Base-by-base conservation (phyloP, 2,888 invertebrate species). In the Schizotus pectinicornis region DNA sequence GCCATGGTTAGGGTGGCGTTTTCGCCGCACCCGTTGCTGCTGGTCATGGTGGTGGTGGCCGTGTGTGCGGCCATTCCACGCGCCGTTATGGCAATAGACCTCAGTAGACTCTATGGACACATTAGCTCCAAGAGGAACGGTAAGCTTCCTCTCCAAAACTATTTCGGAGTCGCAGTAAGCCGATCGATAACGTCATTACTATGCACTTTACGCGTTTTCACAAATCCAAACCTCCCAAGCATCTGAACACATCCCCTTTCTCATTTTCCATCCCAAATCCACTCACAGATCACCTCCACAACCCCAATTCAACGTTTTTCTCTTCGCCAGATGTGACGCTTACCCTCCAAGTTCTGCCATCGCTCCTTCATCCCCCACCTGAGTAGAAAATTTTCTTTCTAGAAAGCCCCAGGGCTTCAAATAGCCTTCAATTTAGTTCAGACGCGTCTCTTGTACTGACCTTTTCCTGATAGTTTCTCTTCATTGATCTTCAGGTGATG, bases 61-160 rank as follows among this genome's bases (percentile, higher is more conserved):
- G 80, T 87, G 69, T 85, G 88, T 79, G 84, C 87, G 72, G 84
- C 87, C 68, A 83, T 88, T 73, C 88, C 89, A 45, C 84, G 84
- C 69, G 83, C 86, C 53, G 86, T 85, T 68, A 83, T 85, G 76
- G 89, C 90, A 64, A 86, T 93, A 69, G 92, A 93, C 82, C 85
- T 93, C 70, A 90, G 89, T 80, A 86, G 89, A 63, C 86, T 93
- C 55, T 92, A 93, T 74, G 92, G 91, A 11, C 92, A 92, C 76
- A 81, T 85, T 67, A 86, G 85, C 74, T 83, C 86, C 61, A 90
- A 90, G 76, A 81, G 90, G 68, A 86, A 87, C 69, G 89, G 90
- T 90, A 74, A 85, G 86, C 80, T 48, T 39, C 46, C 32, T 30
- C 56, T 51, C 1, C 6, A 33, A 12, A 7, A 71, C 69, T 22